Base-by-base conservation (phyloP, 2,888 invertebrate species). In the Geophilus truncorum region DNA sequence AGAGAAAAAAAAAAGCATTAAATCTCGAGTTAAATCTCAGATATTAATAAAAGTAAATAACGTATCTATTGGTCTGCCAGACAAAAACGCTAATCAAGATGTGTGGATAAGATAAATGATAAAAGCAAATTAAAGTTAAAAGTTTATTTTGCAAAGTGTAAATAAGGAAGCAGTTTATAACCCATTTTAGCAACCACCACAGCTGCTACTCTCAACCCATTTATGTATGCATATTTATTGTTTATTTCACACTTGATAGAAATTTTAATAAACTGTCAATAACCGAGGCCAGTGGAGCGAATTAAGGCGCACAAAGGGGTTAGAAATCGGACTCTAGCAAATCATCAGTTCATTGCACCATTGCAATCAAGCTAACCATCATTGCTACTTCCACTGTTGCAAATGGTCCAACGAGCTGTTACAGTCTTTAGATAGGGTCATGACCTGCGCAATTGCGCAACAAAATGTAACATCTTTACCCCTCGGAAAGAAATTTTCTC, bases 161-260 rank as follows among this genome's bases (percentile, higher is more conserved):
- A 62, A 62, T 62, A 62, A 62, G 25, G 62, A 62, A 62, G 62
- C 21, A 57, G 57, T 57, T 57, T 57, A 57, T 57, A 45, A 23
- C 25, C 62, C 25, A 25, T 62, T 62, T 62, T 62, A 28, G 25
- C 62, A 62, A 28, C 62, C 62, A 62, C 30, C 34, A 77, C 77
- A 77, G 77, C 77, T 77, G 77, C 34, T 28, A 36, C 77, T 32
- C 32, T 30, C 32, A 36, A 10, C 77, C n/a, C 36, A 28, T 77
- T 36, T 77, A 34, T 36, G n/a, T 77, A 34, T 77, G 77, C 77
- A 77, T 77, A 77, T 77, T 77, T 77, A 77, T 77, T 77, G 77
- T 77, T 77, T 77, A 77, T 77, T 77, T 77, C 77, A 77, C 77
- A 77, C 77, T 77, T 36, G 77, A 77, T 77, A 77, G 77, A 77